Base-by-base conservation (phyloP, 2,113 vertebrate species). In the Recurvirostra avosetta region DNA sequence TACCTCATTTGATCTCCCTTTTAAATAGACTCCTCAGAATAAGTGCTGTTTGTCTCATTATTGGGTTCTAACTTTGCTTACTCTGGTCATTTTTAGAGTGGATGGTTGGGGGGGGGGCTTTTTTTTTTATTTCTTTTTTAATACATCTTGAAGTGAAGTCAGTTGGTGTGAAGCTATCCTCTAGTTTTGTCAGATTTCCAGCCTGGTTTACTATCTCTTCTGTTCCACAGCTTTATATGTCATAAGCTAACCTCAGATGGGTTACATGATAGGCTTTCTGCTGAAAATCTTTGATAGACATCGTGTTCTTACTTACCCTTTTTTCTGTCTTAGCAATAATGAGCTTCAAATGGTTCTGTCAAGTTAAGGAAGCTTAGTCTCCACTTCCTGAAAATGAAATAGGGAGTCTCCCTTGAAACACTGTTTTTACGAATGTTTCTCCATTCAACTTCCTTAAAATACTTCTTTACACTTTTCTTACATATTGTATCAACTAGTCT, bases 371-470 rank as follows among this genome's bases (percentile, higher is more conserved):
- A 97, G 45, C 12, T 25, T 50, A 50, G 49, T 23, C 23, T 50
- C 49, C 49, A 6, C 45, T 49, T 93, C 38, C 72, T 62, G 71
- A 93, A 84, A 92, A 93, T 34, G 14, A 71, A 74, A 27, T 45
- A 94, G 43, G 45, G 32, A 91, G 74, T 77, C 63, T 11, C 36
- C 78, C 59, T 87, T 92, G 65, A 77, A 87, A 75, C 32, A 90
- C 15, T 55, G 16, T 47, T 89, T 90, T 96, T 97, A 95, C 72
- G 91, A 97, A 53, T 74, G 25, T 95, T 97, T 96, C 84, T 97
- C 65, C 55, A 41, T 92, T 94, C 70, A 19, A 95, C 61, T 55
- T 95, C 86, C 32, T 90, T 65, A 84, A 91, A 97, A 92, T 5
- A 40, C 40, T 80, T 95, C 74, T 91, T 95, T 94, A 47, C 61